Base-by-base conservation (phyloP, 2,113 vertebrate genomes). In the Sebastes fasciatus region DNA sequence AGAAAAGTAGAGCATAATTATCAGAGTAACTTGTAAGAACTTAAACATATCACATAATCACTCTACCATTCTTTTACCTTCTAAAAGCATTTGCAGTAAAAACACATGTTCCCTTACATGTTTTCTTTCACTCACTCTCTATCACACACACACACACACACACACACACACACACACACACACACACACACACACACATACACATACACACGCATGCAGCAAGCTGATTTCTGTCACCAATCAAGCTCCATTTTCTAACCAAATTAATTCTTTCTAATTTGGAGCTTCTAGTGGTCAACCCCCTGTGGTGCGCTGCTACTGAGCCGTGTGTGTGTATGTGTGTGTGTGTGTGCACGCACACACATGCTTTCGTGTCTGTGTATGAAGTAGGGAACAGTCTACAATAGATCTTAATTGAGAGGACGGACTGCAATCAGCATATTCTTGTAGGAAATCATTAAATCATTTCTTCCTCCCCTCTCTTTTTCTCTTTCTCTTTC, bases 361-460 rank as follows among this genome's bases (percentile, higher is more conserved):
- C 78, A 77, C 42, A 64, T 66, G 71, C 63, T 65, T 83, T 75
- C 61, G 48, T 82, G 57, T 83, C 62, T 85, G 66, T 43, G 74
- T 66, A 26, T 77, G 80, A 74, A 89, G 80, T 84, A 74, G 74
- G 79, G 83, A 90, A 72, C 81, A 45, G 69, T 75, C 21, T 87
- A 94, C 94, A 95, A 95, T 95, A 86, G 92, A 87, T 91, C 91
- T 89, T 95, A 95, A 96, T 95, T 94, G 95, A 94, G 89, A 90
- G 88, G 90, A 95, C 74, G 88, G 92, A 91, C 93, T 79, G 92
- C 92, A 95, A 96, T 95, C 94, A 96, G 91, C 86, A 91, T 79
- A 88, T 93, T 89, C 89, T 94, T 92, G 82, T 71, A 91, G 85
- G 84, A 92, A 94, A 93, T 93, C 90, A 93, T 94, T 93, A 91